A percentile compares a stretch with the other conserved stretches of the same genome.
phyloP scores from a whole-genome alignment of 1,140 invertebrate genomes.

The Pseudomyrmex flavicornis region DNA sequence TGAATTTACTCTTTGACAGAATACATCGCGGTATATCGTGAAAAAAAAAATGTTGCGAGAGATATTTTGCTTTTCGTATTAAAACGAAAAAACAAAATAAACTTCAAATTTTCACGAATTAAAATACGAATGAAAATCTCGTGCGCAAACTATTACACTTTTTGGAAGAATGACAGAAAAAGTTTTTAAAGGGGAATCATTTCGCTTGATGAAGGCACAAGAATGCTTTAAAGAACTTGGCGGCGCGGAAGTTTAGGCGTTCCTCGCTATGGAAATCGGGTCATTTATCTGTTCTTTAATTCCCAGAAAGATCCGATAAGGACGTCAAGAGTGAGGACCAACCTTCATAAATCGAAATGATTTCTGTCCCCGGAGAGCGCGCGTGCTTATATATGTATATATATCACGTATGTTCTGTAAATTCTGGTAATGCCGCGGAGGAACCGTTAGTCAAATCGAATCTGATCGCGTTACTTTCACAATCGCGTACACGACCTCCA shows the following conservation, averaged over 20 bases:
- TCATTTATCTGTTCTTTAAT: slow-evolving; percentile 32
- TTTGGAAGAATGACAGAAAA: no score
- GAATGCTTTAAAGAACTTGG: no score
- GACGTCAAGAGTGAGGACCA: slow-evolving; percentile 2
- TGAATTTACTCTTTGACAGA: slow-evolving; percentile 3
- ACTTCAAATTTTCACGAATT: neutral
- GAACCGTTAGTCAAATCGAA: slow-evolving; percentile 64
- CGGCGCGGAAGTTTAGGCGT: neutral
- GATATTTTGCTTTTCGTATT: slow-evolving; percentile 3
- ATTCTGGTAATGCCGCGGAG: slow-evolving; percentile 49
- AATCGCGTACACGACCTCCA: slow-evolving; percentile 44
- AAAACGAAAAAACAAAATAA: neutral
- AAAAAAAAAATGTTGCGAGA: slow-evolving; percentile 14
- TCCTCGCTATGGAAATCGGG: neutral
- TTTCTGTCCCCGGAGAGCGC: neutral
- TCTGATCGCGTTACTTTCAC: slow-evolving; percentile 61
- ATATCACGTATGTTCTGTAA: slow-evolving; percentile 53
- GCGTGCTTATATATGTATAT: neutral
- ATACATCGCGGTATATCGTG: neutral
- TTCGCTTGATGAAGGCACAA: no score
- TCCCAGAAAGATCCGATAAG: slow-evolving; percentile 5
- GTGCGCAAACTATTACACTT: no score
- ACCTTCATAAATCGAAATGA: slow-evolving; percentile 37
- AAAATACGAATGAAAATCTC: no score
- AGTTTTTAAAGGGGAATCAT: no score